Base-by-base conservation (phyloP, 2,888 invertebrate species). In the Lymantria dispar region DNA sequence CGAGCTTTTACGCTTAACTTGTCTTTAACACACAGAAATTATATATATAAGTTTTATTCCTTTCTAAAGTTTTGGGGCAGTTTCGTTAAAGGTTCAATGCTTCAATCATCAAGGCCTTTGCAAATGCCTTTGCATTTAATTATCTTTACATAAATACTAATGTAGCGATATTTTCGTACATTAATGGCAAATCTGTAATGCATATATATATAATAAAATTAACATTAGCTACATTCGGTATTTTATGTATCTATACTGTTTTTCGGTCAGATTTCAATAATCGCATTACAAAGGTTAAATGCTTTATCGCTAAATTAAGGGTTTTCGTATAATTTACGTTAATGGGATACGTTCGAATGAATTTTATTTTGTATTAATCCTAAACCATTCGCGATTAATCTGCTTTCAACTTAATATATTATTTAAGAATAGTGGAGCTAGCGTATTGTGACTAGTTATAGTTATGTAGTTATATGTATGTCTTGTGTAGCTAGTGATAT, bases 1-100 rank as follows among this genome's bases (percentile, higher is more conserved):
- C 45, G 50, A 74, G 75, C 78, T 76, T 77, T 80, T 70, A 64
- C 71, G 74, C 74, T 76, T 77, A 74, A 78, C 76, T 78, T 78
- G 74, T 73, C 72, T 72, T 70, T 75, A 76, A 76, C 74, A 78
- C 80, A 77, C 81, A 76, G 62, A 46, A 31, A 33, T 31, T 41
- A 33, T 33, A 33, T 43, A 30, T 39, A 22, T 22, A 22, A 22
- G 22, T 5, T 22, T 22, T 22, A 3, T 22, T 22, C 3, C 22
- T 22, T 22, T 22, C 22, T 2, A 3, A 22, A 22, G 22, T 5
- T 22, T 22, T 22, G 3, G 5, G 22, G 2, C 2, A 3, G 5
- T 3, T 22, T 22, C 22, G 22, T 22, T 22, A 22, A 22, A 22
- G 22, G 22, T 3, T 22, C 5, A 5, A 22, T 5, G 2, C 5